phyloP scores from a whole-genome alignment of 2,888 invertebrate species.

The Caenorhabditis parvicauda region DNA sequence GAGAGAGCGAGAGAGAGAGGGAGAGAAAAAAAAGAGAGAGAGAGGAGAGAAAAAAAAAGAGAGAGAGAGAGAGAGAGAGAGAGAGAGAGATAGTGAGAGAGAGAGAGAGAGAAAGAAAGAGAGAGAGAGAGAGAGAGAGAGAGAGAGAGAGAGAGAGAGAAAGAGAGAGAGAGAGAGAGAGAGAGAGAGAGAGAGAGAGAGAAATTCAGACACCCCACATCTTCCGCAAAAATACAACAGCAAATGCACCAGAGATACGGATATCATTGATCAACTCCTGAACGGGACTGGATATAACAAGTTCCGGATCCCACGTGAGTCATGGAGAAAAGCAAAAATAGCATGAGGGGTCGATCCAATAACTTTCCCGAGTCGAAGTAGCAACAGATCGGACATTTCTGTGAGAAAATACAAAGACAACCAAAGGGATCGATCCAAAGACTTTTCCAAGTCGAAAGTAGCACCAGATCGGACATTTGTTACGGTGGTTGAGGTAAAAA shows the following conservation, averaged over 20 bases:
- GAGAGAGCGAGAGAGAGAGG: not conserved
- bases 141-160: not conserved
- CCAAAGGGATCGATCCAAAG: too few species aligned
- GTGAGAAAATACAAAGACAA: too few species aligned
- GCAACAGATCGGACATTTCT: too few species aligned
- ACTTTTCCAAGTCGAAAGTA: too few species aligned
- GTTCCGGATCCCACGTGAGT: constrained; percentile 57
- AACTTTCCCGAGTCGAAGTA: not conserved
- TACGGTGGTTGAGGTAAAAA: too few species aligned
- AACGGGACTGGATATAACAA: constrained; percentile 62
- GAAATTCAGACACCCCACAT: too few species aligned
- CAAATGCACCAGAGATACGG: constrained; percentile 57
- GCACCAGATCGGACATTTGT: too few species aligned
- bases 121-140: not conserved
- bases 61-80: not conserved
- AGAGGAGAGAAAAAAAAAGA: not conserved
- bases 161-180: not conserved
- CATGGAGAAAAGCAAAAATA: too few species aligned
- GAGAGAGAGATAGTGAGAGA: not conserved
- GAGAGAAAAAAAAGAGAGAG: not conserved
- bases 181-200: not conserved
- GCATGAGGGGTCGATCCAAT: not conserved
- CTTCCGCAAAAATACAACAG: too few species aligned
- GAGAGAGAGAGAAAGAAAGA: not conserved
- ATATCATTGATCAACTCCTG: constrained; percentile 56